phyloP scores from a whole-genome alignment of 23 tunicate species.

The Clavelina lepadiformis region DNA sequence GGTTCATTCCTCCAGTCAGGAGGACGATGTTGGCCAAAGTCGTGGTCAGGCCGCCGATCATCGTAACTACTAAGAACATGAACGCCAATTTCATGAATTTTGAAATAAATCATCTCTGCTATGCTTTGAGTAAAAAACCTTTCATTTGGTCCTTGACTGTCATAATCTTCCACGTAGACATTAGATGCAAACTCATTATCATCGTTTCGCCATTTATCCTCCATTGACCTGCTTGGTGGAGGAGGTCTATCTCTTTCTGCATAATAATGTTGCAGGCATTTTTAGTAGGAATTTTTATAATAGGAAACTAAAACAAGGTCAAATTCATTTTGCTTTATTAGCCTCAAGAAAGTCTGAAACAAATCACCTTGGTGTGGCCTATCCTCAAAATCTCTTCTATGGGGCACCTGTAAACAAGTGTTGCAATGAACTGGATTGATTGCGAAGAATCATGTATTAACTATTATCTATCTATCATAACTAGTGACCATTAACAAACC shows the following conservation, averaged over 20 bases:
- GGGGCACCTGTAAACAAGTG: too few relatives aligned
- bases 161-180: conserved; percentile 1
- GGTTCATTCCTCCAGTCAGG: conserved; percentile 29
- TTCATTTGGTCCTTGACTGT: too few relatives aligned
- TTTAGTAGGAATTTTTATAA: too few relatives aligned
- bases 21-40: conserved; percentile 11
- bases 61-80: conserved; percentile 6
- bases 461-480: neutral
- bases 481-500: neutral
- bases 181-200: neutral
- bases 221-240: too few relatives aligned
- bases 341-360: too few relatives aligned
- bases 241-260: too few relatives aligned
- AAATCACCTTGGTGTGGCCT: too few relatives aligned
- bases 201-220: neutral
- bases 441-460: neutral
- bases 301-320: too few relatives aligned
- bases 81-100: neutral
- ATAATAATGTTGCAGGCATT: too few relatives aligned
- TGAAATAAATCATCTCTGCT: neutral
- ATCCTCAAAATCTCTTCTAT: too few relatives aligned
- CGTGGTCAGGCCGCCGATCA: conserved; percentile 2
- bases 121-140: neutral
- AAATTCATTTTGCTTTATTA: too few relatives aligned
- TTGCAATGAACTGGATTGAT: too few relatives aligned